Evolutionary conservation across 1,140 invertebrate genomes (phyloP).

Genomic region (Ceratina australensis): DNA sequence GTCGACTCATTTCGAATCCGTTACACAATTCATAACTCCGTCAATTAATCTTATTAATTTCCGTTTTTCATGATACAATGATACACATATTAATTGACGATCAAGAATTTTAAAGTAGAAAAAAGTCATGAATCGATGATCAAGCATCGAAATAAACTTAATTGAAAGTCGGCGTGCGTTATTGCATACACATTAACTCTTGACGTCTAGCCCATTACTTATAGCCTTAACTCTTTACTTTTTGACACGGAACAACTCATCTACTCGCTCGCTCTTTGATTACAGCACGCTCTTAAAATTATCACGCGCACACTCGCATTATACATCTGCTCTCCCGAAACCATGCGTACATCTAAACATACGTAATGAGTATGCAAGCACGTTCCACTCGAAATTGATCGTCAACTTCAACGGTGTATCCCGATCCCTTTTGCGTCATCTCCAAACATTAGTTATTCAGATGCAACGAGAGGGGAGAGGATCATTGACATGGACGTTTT

Average conservation of each 20-base stretch:
- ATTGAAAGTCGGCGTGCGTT: background rate
- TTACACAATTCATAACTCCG: no score
- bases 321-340: background rate
- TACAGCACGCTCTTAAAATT: constrained; percentile 13
- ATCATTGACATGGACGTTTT: background rate
- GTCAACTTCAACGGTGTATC: constrained; percentile 5
- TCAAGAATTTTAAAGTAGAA: no score
- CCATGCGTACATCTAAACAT: background rate
- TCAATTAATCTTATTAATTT: no score
- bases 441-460: background rate
- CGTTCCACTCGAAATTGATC: constrained; percentile 10
- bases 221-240: background rate
- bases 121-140: no score
- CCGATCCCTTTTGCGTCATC: background rate
- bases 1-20: no score
- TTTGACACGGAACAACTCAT: constrained; percentile 13
- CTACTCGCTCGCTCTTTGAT: background rate
- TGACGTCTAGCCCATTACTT: constrained; percentile 2
- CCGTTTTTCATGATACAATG: no score
- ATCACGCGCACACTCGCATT: background rate
- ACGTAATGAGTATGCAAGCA: no score
- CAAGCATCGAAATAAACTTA: no score
- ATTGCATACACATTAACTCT: background rate
- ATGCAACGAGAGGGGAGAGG: background rate
- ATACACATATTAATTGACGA: no score